Percentiles rank a stretch among this genome's conserved stretches.
Conservation (phyloP, 92 coral and sea anemone genomes). For the Montipora capitata region DNA sequence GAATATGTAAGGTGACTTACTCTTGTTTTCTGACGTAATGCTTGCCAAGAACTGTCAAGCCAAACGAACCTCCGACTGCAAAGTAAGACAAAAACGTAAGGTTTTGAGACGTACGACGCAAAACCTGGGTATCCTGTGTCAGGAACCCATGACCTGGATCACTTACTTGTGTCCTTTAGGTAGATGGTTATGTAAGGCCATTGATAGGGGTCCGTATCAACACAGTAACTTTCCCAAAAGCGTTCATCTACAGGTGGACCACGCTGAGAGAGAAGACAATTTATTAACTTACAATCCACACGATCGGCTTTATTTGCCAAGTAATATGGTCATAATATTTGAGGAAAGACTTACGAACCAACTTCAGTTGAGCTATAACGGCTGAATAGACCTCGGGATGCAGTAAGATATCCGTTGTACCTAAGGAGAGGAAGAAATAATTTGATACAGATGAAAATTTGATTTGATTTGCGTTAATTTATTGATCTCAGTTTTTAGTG, state of each 20-base stretch:
- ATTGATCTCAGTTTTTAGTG: no score
- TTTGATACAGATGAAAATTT: background rate
- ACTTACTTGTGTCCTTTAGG: conserved; percentile 88
- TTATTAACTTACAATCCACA: background rate
- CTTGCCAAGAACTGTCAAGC: conserved; percentile 92
- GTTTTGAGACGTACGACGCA: background rate
- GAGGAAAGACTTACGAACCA: conserved; percentile 45
- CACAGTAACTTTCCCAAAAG: conserved; percentile 96
- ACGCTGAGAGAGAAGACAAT: conserved; percentile 47
- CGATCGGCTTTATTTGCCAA: background rate
- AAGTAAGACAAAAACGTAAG: background rate
- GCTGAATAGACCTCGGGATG: conserved; percentile 88
- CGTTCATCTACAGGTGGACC: conserved; percentile 97
- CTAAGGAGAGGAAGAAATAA: conserved; percentile 32
- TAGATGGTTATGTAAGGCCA: conserved; percentile 98
- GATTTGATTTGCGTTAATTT: background rate
- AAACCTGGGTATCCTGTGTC: background rate
- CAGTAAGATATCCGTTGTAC: conserved; percentile 92
- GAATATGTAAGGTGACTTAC: conserved; percentile 61
- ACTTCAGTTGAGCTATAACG: conserved; percentile 84
- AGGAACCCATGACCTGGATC: no score
- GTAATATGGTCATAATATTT: background rate
- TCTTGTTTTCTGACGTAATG: conserved; percentile 97
- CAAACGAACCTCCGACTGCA: conserved; percentile 96
- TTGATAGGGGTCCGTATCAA: conserved; percentile 94